Base-by-base conservation (phyloP, 1,140 invertebrate genomes). In the Antheraea mylitta region DNA sequence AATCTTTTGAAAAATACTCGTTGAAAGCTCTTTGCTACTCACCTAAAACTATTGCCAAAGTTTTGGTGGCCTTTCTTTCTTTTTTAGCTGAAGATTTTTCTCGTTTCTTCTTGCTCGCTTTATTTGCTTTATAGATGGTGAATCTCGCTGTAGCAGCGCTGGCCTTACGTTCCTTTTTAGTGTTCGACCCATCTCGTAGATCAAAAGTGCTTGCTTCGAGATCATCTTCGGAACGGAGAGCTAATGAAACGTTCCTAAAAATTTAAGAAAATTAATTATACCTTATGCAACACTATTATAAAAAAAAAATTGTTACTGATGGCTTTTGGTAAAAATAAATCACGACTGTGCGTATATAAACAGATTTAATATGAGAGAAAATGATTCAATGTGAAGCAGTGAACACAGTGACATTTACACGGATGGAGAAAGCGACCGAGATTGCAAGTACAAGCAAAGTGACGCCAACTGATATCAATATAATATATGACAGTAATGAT, bases 11-110 rank as follows among this genome's bases (percentile, higher is more conserved):
- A 45, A 65, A 65, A 65, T 38, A 65, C 37, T 48, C 42, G 45
- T 19, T n/a, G 18, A 19, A 65, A 66, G 37, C 53, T 58, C 22
- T 16, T 22, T 59, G 18, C n/a, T 30, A 61, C 71, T 74, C 94
- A 99, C 99, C 99, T 86, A 99, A 94, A 74, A 99, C 99, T 88
- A 99, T 99, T 71, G 98, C 99, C 45, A 99, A 91, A 16, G 99
- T 99, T 93, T 99, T 99, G 7, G 99, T 99, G n/a, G 99, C 99
- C 92, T 99, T 99, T 71, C 98, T 95, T 88, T 99, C 99, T 84
- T 97, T 97, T 86, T 98, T 98, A 2, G 97, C 98, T 0, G 98
- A 98, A 22, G 97, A 98, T 85, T 98, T 99, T 83, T 98, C 98
- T 58, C 97, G 94, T 93, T 98, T 99, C 94, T 97, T 99, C 89